phyloP scores from a whole-genome alignment of 1,140 invertebrate species.

The Caenorhabditis inopinata region DNA sequence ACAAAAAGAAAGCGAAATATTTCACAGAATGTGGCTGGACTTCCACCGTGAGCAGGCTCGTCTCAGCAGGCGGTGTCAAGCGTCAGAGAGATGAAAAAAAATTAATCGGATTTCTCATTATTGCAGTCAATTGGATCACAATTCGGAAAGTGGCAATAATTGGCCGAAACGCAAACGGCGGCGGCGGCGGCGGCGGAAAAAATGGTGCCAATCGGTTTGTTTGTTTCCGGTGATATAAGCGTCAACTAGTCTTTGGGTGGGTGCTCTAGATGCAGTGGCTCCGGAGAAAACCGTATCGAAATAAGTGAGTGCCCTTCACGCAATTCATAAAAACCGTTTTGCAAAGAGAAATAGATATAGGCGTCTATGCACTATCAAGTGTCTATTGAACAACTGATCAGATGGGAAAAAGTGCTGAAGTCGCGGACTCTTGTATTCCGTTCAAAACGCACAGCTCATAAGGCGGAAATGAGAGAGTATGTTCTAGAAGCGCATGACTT shows the following conservation, averaged over 20 bases:
- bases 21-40: not conserved
- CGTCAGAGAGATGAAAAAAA: constrained; percentile 13
- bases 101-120: not conserved
- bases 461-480: too few species aligned
- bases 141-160: constrained; percentile 24
- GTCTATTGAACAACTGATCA: not conserved
- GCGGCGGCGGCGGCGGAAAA: not conserved
- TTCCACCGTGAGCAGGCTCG: constrained; percentile 12
- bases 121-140: constrained; percentile 4
- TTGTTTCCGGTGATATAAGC: constrained; percentile 31
- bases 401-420: too few species aligned
- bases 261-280: not conserved
- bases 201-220: constrained; percentile 22
- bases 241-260: constrained; percentile 22
- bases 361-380: not conserved
- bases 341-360: not conserved
- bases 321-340: not conserved
- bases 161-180: constrained; percentile 26
- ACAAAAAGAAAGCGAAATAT: not conserved
- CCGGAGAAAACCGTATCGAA: not conserved
- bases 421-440: too few species aligned
- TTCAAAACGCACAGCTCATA: too few species aligned
- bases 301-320: not conserved
- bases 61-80: not conserved
- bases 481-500: too few species aligned